Evolutionary conservation across 2,797 vertebrate genomes (phyloP).

Genomic region (Gallinago solitaria): DNA sequence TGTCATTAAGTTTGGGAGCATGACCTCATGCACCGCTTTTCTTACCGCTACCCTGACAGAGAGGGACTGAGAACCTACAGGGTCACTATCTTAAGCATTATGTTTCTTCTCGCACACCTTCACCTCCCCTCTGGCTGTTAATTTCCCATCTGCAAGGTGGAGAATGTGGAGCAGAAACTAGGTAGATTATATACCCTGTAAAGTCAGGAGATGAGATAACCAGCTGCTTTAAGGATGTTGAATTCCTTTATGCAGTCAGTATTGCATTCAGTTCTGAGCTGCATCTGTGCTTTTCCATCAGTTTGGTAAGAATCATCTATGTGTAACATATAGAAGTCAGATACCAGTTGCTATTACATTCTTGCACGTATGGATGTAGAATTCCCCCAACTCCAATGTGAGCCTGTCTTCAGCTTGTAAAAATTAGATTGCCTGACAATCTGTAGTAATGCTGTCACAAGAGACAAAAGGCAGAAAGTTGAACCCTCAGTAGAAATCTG

Average conservation of each 20-base stretch:
- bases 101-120: not conserved
- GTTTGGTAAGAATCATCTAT: not conserved
- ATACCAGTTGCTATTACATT: rapidly evolving
- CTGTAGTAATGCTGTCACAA: not conserved
- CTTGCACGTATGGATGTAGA: not conserved
- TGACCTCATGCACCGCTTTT: not conserved
- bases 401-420: constrained; percentile 34
- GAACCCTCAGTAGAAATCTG: not conserved
- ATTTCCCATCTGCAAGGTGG: not conserved
- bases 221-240: not conserved
- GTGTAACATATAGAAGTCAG: rapidly evolving
- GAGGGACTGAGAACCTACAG: not conserved
- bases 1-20: not conserved
- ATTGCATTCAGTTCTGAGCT: not conserved
- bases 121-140: not conserved
- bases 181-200: not conserved
- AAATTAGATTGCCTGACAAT: constrained; percentile 6
- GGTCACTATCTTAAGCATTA: not conserved
- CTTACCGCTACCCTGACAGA: not conserved
- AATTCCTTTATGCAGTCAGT: not conserved
- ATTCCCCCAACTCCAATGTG: not conserved
- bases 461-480: constrained; percentile 12
- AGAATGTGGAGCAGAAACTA: not conserved
- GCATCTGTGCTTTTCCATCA: not conserved
- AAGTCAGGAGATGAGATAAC: not conserved